A percentile compares a stretch with the other conserved stretches of the same genome.
phyloP scores from a whole-genome alignment of 2,113 vertebrate genomes.

The Engraulis encrasicolus region DNA sequence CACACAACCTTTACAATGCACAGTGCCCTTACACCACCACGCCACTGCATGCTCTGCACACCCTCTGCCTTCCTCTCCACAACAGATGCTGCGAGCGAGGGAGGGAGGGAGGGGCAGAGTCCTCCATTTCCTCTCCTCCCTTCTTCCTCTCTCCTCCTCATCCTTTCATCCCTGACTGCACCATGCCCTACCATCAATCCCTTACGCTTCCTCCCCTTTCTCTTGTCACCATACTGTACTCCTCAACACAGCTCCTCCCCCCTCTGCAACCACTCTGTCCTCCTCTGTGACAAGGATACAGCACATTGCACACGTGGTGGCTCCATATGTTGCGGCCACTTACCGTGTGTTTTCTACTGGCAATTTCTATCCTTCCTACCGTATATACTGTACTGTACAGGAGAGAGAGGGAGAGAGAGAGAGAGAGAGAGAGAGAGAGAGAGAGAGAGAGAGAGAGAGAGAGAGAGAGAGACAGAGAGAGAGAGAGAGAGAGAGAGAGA shows the following conservation, averaged over 20 bases:
- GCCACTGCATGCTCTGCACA: background rate
- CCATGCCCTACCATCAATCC: too few species aligned
- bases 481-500: too few species aligned
- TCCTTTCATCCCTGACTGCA: background rate
- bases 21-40: background rate
- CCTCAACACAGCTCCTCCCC: background rate
- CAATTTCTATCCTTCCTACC: too few species aligned
- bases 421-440: too few species aligned
- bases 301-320: background rate
- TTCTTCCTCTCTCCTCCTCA: background rate
- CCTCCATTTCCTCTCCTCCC: background rate
- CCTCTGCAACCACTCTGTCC: background rate
- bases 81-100: background rate
- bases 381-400: too few species aligned
- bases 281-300: background rate
- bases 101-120: background rate
- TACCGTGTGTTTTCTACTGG: too few species aligned
- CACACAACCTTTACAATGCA: conserved; percentile 18
- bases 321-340: background rate
- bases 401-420: too few species aligned
- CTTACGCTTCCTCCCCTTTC: too few species aligned
- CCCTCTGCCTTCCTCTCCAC: background rate
- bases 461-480: too few species aligned
- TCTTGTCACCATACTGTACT: background rate
- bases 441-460: too few species aligned